Evolutionary conservation across 2,113 vertebrate genomes (phyloP).

Genomic region (Brachypodius melanocephalos): DNA sequence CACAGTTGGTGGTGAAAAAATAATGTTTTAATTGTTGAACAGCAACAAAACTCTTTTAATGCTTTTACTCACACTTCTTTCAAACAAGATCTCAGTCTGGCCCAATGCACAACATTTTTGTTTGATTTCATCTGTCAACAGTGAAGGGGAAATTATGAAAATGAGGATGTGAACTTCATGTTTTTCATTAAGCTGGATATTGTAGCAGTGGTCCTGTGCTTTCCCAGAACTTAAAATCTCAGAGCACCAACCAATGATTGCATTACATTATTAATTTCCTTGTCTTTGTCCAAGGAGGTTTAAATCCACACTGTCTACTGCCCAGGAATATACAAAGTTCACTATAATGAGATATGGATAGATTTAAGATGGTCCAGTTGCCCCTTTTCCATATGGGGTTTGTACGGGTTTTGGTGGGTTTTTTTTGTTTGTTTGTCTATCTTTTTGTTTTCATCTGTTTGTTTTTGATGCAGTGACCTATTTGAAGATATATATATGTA

Average conservation of each 20-base stretch:
- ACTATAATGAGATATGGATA: background rate
- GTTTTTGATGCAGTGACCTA: background rate
- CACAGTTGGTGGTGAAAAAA: background rate
- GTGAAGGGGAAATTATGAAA: background rate
- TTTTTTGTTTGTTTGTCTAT: too few relatives aligned
- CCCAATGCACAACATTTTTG: background rate
- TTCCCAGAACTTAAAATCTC: background rate
- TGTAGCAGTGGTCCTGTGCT: background rate
- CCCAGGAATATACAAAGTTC: background rate
- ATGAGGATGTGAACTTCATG: background rate
- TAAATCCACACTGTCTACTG: background rate
- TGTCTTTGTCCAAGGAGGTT: background rate
- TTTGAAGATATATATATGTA: background rate
- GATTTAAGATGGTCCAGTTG: background rate
- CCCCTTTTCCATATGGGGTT: background rate
- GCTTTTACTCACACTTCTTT: background rate
- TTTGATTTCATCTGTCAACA: background rate
- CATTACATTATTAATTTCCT: background rate
- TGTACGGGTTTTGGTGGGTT: accelerated
- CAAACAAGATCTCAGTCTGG: background rate
- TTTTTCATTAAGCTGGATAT: background rate
- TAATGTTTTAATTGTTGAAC: background rate
- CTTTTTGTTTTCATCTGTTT: background rate
- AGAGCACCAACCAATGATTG: background rate
- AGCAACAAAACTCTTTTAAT: background rate